Base-by-base conservation (phyloP, 1,140 invertebrate species). In the Penaeus vannamei region DNA sequence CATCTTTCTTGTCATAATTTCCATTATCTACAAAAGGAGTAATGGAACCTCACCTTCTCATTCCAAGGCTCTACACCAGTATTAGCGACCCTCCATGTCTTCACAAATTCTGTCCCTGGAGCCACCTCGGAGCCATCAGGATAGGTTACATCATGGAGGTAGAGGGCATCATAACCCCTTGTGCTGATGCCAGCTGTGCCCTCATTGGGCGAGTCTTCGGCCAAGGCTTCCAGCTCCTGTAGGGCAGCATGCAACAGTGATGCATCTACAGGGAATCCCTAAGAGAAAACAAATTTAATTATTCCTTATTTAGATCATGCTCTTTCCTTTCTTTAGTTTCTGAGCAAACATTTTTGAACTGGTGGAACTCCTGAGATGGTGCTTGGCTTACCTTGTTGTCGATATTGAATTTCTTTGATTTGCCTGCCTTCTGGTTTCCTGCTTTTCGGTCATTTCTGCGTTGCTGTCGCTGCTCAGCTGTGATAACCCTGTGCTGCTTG, bases 231-330 rank as follows among this genome's bases (percentile, higher is more conserved):
- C n/a, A 88, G 32, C 29, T 88, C 81, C 42, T 77, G 81, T 36
- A 88, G 59, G 17, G 87, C 87, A 36, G 64, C 53, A 84, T 88
- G 87, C 23, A 88, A 76, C 79, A 88, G 69, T n/a, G 81, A 88
- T 76, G 87, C 64, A 88, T 88, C 87, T 46, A 88, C 81, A 61
- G 87, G 87, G 81, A 76, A 88, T 10, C 62, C 81, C 87, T 88
- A 60, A 62, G 26, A 26, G 26, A 26, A 29, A 76, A 76, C 19
- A 76, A 29, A 17, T 20, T 5, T 19, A 29, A 76, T 32, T 76
- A 53, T 12, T 53, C 12, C 4, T 53, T 53, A 53, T 17, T 53
- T 53, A 53, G 1, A 14, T 53, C 53, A 53, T 53, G 17, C 53
- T 53, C 17, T 12, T 53, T 53, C 53, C 53, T 53, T 5, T 53